Conservation (phyloP, 1,140 invertebrate genomes). For the Papilio dardanus region DNA sequence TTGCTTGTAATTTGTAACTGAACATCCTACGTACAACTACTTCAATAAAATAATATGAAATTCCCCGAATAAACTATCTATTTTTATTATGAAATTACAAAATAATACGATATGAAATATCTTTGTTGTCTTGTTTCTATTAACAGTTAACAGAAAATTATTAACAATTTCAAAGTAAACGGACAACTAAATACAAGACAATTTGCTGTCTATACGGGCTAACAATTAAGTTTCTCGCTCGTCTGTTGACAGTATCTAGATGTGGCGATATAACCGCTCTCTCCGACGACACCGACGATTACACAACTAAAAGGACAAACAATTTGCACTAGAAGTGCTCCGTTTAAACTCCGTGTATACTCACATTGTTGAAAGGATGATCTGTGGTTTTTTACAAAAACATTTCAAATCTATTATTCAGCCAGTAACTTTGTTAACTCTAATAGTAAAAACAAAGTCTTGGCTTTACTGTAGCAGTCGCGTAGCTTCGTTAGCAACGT, state of each 20-base stretch:
- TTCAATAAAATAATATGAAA: not conserved
- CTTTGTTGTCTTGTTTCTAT: not conserved
- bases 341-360: constrained; percentile 18
- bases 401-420: not conserved
- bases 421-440: not conserved
- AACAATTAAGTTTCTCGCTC: constrained; percentile 56
- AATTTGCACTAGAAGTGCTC: not conserved
- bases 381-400: constrained; percentile 31
- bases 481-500: too few relatives aligned
- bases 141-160: not conserved
- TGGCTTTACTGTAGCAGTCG: too few relatives aligned
- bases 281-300: constrained; percentile 2
- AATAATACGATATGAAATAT: not conserved
- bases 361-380: constrained; percentile 5
- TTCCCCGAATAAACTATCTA: not conserved
- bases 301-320: constrained; percentile 28
- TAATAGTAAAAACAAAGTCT: not conserved
- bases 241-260: constrained; percentile 50
- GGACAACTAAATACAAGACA: constrained; percentile 58
- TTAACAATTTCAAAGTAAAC: constrained; percentile 26
- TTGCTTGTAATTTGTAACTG: too few relatives aligned
- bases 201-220: constrained; percentile 60
- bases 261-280: constrained; percentile 37
- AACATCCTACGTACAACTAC: too few relatives aligned
- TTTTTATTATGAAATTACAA: not conserved